Percentiles rank a stretch among this genome's conserved stretches.
These are phyloP conservation scores for Lordiphosa mommai DNA, from an alignment of 1,140 invertebrate species.

Conservation along the genomic window DNA sequence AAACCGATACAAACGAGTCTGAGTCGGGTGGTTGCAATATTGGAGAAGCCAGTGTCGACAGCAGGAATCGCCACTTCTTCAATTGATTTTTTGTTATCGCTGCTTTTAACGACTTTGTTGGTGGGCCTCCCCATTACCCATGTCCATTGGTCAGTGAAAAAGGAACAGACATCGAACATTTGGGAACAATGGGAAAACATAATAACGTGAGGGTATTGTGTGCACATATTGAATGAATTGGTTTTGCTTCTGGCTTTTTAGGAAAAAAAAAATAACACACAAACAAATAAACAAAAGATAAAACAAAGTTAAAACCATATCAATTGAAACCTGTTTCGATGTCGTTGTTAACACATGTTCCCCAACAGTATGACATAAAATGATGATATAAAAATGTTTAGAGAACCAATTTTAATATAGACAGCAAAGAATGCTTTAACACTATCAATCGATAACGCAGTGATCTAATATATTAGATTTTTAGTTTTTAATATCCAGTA, in stretches of 20 bases:
- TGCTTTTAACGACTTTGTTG: slow-evolving; percentile 49
- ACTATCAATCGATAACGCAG: too few relatives aligned
- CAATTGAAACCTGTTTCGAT: slow-evolving; percentile 71
- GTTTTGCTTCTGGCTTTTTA: slow-evolving; percentile 29
- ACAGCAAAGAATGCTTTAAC: too few relatives aligned
- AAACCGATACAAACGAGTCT: not conserved
- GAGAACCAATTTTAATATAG: too few relatives aligned
- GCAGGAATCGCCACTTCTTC: slow-evolving; percentile 73
- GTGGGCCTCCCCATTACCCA: slow-evolving; percentile 38
- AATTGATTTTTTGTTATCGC: slow-evolving; percentile 53
- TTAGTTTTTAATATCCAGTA: too few relatives aligned
- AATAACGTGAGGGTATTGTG: slow-evolving; percentile 48
- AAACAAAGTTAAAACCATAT: slow-evolving; percentile 48
- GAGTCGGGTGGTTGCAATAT: not conserved
- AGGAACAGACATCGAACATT: slow-evolving; percentile 16
- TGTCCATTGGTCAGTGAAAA: slow-evolving; percentile 11
- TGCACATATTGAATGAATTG: slow-evolving; percentile 69
- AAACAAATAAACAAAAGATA: slow-evolving; percentile 9
- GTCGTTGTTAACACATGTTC: slow-evolving; percentile 75
- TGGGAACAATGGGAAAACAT: slow-evolving; percentile 54
- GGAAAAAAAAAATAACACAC: slow-evolving; percentile 4
- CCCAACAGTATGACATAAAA: slow-evolving; percentile 30
- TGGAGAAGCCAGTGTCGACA: slow-evolving; percentile 55
- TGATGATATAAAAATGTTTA: slow-evolving; percentile 1
- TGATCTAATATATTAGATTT: too few relatives aligned